These are phyloP conservation scores for Timema cristinae DNA, from an alignment of 2,888 invertebrate species.

Conservation along the genomic window DNA sequence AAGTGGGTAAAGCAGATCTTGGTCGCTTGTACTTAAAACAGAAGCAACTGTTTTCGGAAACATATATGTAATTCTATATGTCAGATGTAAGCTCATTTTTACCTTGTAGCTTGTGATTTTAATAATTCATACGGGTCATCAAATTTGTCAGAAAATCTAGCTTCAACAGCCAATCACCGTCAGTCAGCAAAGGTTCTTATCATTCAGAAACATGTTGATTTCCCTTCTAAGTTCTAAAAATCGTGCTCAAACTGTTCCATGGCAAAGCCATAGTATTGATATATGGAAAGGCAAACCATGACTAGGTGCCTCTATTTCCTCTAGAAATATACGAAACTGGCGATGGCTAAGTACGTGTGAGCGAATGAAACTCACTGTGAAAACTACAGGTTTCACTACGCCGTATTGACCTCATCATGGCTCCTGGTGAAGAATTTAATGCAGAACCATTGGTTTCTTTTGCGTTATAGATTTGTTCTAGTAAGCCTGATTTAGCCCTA, in stretches of 20 bases:
- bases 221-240: background rate
- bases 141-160: background rate
- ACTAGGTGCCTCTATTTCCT: slow-evolving; percentile 9
- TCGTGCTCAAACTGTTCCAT: background rate
- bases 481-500: background rate
- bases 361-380: background rate
- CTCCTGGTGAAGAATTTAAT: slow-evolving; percentile 5
- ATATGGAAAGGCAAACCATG: background rate
- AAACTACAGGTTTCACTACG: slow-evolving; percentile 6
- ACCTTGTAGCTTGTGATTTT: background rate
- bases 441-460: background rate
- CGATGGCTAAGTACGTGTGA: background rate
- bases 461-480: background rate
- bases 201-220: slow-evolving; percentile 4
- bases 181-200: background rate
- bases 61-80: background rate
- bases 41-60: slow-evolving; percentile 4
- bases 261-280: background rate
- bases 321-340: background rate
- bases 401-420: background rate
- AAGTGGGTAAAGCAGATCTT: background rate
- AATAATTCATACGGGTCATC: background rate
- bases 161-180: slow-evolving; percentile 2
- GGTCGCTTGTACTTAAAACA: background rate
- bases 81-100: background rate